Percentiles rank a stretch among this genome's conserved stretches.
These are phyloP conservation scores for Syngnathus floridae DNA, from an alignment of 2,113 vertebrate species.

Conservation along the genomic window DNA sequence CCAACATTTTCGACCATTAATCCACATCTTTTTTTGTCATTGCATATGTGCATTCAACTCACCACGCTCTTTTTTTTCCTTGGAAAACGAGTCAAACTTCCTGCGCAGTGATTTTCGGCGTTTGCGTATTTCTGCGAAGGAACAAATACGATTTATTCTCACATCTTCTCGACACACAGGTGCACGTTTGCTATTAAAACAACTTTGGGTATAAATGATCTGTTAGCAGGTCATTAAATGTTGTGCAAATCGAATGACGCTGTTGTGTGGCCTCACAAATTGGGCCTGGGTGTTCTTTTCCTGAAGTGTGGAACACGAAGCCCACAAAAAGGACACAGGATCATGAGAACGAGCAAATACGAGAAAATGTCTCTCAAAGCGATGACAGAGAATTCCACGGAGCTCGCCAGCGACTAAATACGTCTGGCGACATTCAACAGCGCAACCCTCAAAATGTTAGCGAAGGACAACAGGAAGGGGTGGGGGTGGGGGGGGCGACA, in stretches of 20 bases:
- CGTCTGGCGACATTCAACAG: not conserved
- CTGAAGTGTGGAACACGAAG: not conserved
- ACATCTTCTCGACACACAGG: not conserved
- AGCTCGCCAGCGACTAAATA: not conserved
- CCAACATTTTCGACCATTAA: not conserved
- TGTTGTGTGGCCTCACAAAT: not conserved
- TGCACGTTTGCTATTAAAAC: not conserved
- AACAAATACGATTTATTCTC: not conserved
- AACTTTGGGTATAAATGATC: not conserved
- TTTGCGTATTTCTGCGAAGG: constrained; percentile 65
- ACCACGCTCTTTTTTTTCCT: constrained; percentile 80
- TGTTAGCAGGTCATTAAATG: not conserved
- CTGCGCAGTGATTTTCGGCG: constrained; percentile 74
- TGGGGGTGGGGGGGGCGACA: not conserved
- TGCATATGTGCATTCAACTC: constrained; percentile 13
- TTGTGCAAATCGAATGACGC: not conserved
- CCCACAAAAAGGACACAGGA: not conserved
- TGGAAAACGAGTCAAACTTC: constrained; percentile 81
- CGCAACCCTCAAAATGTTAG: not conserved
- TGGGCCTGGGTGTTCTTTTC: not conserved
- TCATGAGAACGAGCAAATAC: constrained; percentile 40
- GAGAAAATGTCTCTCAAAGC: constrained; percentile 3
- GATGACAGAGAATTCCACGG: constrained; percentile 20
- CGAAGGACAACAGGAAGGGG: not conserved
- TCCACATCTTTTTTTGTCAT: not conserved